Base-by-base conservation (phyloP, 2,888 invertebrate genomes). In the Nephrotoma appendiculata region DNA sequence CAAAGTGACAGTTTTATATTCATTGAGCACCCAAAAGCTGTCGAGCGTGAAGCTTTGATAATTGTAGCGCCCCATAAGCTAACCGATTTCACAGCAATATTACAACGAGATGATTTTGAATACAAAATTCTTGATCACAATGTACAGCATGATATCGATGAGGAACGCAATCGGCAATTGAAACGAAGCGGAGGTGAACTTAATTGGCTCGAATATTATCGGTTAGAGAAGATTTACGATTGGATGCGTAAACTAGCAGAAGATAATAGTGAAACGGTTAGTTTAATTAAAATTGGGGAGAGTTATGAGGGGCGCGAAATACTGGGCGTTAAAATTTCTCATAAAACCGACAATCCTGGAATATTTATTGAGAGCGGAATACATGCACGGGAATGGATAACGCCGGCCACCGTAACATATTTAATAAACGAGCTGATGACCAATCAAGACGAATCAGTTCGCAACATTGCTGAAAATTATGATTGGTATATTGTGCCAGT, bases 401-500 rank as follows among this genome's bases (percentile, higher is more conserved):
- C 92, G 12, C 92, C 93, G 1, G 92, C 93, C 1, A 91, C 92
- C 0, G 92, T 92, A 0, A 90, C 92, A 6, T 92, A 91, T 89
- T 91, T 94, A 45, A 90, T 94, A 44, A 92, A 93, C 88, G 89
- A 93, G 90, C 88, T 94, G 7, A 89, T 93, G 31, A 91, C 91
- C 6, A 92, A 91, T 87, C 88, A 88, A 0, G 91, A 93, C 88
- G 87, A 90, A 0, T 88, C 88, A 11, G 89, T 92, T 7, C 89
- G 92, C n/a, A 88, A 89, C 19, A 89, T 93, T 87, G 91, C 93
- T 5, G 91, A 93, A 88, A 90, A 90, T 86, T 93, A 92, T 88
- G 93, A 94, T 89, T 94, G 95, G 93, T 94, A 94, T 91, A 93
- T 95, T 88, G 91, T 95, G 90, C 95, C 95, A 0, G 92, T 95